Evolutionary conservation across 2,797 vertebrate genomes (phyloP).

Genomic region (Lophotriccus pileatus): DNA sequence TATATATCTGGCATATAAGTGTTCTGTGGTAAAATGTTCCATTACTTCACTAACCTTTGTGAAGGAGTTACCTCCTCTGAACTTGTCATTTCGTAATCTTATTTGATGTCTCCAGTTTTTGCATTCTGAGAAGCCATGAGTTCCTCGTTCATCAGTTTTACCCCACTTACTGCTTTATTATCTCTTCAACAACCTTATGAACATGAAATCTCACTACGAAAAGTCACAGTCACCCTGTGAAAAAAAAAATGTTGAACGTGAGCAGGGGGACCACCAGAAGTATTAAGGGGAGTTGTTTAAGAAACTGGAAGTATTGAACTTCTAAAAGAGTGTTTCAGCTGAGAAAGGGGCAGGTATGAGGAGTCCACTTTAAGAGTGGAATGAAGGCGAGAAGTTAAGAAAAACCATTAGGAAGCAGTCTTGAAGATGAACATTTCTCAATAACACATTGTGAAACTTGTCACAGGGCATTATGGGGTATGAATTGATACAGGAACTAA

Average conservation of each 20-base stretch:
- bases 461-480: background rate
- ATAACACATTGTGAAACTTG: background rate
- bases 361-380: background rate
- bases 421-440: background rate
- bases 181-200: background rate
- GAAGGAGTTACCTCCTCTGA: background rate
- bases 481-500: background rate
- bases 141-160: background rate
- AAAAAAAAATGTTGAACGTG: background rate
- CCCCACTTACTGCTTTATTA: background rate
- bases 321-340: background rate
- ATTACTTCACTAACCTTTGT: background rate
- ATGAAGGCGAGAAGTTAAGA: background rate
- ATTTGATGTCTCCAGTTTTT: background rate
- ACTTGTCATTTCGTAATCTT: background rate
- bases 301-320: background rate
- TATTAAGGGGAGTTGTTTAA: background rate
- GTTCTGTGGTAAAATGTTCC: background rate
- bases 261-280: background rate
- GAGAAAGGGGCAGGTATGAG: background rate
- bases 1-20: background rate
- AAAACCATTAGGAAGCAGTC: background rate
- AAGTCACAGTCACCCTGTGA: background rate
- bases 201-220: background rate
- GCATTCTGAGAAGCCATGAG: background rate